phyloP scores from a whole-genome alignment of 2,797 vertebrate genomes.

The Coluber constrictor region DNA sequence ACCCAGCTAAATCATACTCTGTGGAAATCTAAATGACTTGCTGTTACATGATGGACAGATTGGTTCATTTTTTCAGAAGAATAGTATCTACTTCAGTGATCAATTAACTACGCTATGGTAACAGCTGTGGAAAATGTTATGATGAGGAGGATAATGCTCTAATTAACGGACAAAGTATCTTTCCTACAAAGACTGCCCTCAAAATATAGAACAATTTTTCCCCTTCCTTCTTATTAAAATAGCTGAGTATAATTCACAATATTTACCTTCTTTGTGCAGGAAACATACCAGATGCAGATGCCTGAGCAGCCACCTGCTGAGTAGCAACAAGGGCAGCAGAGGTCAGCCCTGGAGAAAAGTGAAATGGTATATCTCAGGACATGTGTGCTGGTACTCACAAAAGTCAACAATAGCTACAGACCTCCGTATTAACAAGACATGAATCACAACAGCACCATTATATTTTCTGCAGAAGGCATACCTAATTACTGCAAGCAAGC shows the following conservation, averaged over 20 bases:
- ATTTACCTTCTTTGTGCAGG: slow-evolving; percentile 82
- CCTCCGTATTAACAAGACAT: slow-evolving; percentile 35
- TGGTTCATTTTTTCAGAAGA: slow-evolving; percentile 19
- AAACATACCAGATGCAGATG: slow-evolving; percentile 86
- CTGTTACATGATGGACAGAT: slow-evolving; percentile 38
- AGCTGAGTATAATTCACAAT: slow-evolving; percentile 18
- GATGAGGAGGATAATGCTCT: not conserved
- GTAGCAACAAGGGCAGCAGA: slow-evolving; percentile 89
- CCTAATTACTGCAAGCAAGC: slow-evolving; percentile 19
- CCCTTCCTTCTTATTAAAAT: not conserved
- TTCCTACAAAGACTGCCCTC: slow-evolving; percentile 11
- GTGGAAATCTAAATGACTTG: not conserved
- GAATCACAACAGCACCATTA: slow-evolving; percentile 7
- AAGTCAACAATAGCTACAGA: slow-evolving; percentile 31
- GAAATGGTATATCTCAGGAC: slow-evolving; percentile 47
- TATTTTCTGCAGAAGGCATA: slow-evolving; percentile 26
- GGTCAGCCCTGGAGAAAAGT: slow-evolving; percentile 77
- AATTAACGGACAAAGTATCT: slow-evolving; percentile 14
- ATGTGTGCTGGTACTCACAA: slow-evolving; percentile 41
- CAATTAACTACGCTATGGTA: slow-evolving; percentile 13
- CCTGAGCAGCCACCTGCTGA: slow-evolving; percentile 90
- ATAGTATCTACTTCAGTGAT: not conserved
- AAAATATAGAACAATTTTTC: not conserved
- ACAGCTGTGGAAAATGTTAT: slow-evolving; percentile 11
- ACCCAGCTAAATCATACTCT: not conserved